phyloP scores from a whole-genome alignment of 2,888 invertebrate genomes.

The Norana najaformis region DNA sequence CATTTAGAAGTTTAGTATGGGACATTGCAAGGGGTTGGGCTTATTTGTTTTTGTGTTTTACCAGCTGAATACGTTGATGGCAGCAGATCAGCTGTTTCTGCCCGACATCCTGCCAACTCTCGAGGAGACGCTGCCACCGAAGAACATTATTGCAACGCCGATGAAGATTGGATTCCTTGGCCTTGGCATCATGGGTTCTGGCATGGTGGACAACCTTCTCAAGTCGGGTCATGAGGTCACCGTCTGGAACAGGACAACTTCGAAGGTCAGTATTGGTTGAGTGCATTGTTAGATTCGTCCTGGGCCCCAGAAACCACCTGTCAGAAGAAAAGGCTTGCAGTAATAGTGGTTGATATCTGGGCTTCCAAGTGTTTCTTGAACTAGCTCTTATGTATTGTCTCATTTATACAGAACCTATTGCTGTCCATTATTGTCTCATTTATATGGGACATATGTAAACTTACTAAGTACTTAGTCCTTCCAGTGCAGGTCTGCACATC shows the following conservation, averaged over 20 bases:
- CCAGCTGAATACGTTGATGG: constrained; percentile 46
- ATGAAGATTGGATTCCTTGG: constrained; percentile 92
- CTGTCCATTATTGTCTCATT: background rate
- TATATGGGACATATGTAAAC: background rate
- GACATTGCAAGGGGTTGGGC: background rate
- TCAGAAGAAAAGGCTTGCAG: background rate
- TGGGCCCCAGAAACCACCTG: background rate
- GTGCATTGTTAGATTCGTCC: too few species aligned
- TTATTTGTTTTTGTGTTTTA: background rate
- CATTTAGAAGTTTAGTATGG: background rate
- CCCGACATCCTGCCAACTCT: constrained; percentile 35
- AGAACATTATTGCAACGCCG: constrained; percentile 72
- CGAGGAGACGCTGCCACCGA: constrained; percentile 30
- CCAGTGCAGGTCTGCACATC: too few species aligned
- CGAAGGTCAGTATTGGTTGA: constrained; percentile 74
- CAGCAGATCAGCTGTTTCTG: constrained; percentile 24
- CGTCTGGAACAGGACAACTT: constrained; percentile 89
- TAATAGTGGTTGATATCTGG: background rate
- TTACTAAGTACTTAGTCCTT: too few species aligned
- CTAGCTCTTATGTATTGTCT: background rate
- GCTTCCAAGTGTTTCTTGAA: too few species aligned
- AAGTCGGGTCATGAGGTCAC: constrained; percentile 89
- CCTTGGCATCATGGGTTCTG: constrained; percentile 90
- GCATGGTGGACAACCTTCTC: constrained; percentile 90
- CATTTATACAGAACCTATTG: background rate